Evolutionary conservation across 2,888 invertebrate species (phyloP).

Genomic region (Galerucella nymphaeae): DNA sequence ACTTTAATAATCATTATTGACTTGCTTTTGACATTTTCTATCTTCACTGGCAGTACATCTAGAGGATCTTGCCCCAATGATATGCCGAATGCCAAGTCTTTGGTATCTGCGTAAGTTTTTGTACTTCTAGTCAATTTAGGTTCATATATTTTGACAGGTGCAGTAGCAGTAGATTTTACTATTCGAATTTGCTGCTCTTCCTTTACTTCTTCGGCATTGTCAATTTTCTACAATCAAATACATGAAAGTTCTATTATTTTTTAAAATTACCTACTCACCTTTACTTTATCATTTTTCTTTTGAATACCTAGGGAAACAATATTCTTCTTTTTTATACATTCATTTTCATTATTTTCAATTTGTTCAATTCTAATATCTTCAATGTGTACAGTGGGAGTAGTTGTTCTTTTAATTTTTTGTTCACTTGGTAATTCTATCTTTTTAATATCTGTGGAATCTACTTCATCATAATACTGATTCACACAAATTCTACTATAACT

Average conservation of each 20-base stretch:
- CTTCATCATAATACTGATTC: slow-evolving; percentile 45
- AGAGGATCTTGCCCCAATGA: slow-evolving; percentile 72
- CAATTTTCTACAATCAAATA: slow-evolving; percentile 36
- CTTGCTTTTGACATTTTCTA: slow-evolving; percentile 55
- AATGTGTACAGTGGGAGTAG: not conserved
- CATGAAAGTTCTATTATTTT: not conserved
- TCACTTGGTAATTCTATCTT: not conserved
- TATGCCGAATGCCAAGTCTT: slow-evolving; percentile 70
- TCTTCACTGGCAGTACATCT: slow-evolving; percentile 66
- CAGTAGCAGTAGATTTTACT: slow-evolving; percentile 27
- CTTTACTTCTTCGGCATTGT: slow-evolving; percentile 38
- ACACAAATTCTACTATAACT: slow-evolving; percentile 52
- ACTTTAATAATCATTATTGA: too few relatives aligned
- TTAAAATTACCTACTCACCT: slow-evolving; percentile 13
- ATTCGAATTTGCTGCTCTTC: slow-evolving; percentile 25
- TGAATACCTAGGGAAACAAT: slow-evolving; percentile 8
- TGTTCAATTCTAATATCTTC: slow-evolving; percentile 5
- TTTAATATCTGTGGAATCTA: slow-evolving; percentile 32
- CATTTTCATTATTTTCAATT: not conserved
- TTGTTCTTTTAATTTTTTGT: slow-evolving; percentile 7
- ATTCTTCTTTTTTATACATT: slow-evolving; percentile 15
- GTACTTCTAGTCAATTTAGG: slow-evolving; percentile 54
- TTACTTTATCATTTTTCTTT: slow-evolving; percentile 20
- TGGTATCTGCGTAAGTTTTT: slow-evolving; percentile 71
- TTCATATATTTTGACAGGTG: slow-evolving; percentile 65